Evolutionary conservation across 1,140 invertebrate genomes (phyloP).

Genomic region (Charaxes varanes): DNA sequence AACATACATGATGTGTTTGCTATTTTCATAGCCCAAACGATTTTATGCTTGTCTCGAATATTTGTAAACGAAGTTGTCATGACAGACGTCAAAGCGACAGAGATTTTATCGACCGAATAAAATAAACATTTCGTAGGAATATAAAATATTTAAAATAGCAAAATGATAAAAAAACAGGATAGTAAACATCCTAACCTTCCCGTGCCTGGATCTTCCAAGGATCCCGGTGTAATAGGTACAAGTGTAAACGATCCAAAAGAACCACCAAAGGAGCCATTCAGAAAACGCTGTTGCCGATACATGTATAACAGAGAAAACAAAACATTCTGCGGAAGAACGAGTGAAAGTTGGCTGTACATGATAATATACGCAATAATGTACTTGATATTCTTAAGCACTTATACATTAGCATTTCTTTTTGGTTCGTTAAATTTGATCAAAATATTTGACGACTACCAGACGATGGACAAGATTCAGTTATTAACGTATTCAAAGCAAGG

Average conservation of each 20-base stretch:
- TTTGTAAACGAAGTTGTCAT: no score
- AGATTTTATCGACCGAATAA: no score
- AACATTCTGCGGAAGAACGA: constrained; percentile 37
- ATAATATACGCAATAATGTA: constrained; percentile 48
- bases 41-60: no score
- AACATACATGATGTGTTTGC: no score
- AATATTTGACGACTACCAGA: constrained; percentile 20
- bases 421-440: constrained; percentile 34
- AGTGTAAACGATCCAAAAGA: neutral
- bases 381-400: constrained; percentile 44
- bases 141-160: no score
- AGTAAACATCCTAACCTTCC: constrained; percentile 18
- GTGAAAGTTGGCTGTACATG: constrained; percentile 41
- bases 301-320: constrained; percentile 40
- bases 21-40: no score
- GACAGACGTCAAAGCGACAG: no score
- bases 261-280: constrained; percentile 4
- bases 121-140: no score
- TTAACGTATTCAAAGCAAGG: constrained; percentile 35
- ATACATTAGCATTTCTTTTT: constrained; percentile 44
- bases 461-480: constrained; percentile 27
- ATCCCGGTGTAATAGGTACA: neutral
- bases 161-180: constrained; percentile 16
- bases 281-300: constrained; percentile 23
- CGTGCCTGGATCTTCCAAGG: constrained; percentile 16